Conservation (phyloP, 2,797 vertebrate species). For the Dermochelys coriacea region DNA sequence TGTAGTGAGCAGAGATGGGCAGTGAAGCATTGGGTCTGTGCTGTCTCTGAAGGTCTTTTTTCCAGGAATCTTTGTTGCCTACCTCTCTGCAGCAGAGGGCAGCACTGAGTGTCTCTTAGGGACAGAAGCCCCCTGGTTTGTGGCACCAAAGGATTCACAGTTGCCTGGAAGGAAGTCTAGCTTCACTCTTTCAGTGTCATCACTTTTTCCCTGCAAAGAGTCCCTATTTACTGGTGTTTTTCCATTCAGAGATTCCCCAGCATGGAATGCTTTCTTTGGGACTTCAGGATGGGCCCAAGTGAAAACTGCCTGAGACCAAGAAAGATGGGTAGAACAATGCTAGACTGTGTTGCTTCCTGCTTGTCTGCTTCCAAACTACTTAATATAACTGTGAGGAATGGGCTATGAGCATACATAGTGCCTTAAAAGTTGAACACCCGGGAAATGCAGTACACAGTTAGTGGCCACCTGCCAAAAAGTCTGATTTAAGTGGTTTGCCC, state of each 20-base stretch:
- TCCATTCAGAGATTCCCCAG: background rate
- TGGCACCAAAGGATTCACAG: background rate
- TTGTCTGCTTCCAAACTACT: background rate
- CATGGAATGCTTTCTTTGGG: background rate
- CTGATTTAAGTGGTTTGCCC: background rate
- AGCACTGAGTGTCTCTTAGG: background rate
- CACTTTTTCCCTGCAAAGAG: background rate
- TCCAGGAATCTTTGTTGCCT: background rate
- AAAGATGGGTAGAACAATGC: background rate
- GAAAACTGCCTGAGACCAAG: background rate
- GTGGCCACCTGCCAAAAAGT: background rate
- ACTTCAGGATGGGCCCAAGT: background rate
- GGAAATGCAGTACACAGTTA: background rate
- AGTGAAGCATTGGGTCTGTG: background rate
- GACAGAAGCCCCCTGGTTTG: conserved; percentile 10
- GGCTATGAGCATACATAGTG: background rate
- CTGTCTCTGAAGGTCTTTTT: conserved; percentile 13
- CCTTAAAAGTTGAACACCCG: background rate
- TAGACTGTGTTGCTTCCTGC: background rate
- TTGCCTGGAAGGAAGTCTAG: background rate
- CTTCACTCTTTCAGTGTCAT: background rate
- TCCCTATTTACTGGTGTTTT: background rate
- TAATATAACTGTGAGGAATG: background rate
- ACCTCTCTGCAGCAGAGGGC: background rate
- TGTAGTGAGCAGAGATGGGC: background rate